Base-by-base conservation (phyloP, 2,888 invertebrate species). In the Cerastis leucographa region DNA sequence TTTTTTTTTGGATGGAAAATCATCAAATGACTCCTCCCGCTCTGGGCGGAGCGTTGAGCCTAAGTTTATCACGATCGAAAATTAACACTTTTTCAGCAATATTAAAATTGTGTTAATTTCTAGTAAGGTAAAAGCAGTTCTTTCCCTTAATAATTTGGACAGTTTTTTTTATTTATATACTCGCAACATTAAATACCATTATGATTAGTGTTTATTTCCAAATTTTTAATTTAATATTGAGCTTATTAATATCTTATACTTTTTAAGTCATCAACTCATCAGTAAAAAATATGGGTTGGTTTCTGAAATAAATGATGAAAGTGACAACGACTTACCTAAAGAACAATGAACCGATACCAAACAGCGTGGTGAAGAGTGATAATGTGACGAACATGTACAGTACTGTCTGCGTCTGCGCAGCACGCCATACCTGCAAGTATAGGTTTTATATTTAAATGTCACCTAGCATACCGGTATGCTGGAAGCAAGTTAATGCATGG, bases 371-470 rank as follows among this genome's bases (percentile, higher is more conserved):
- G 82, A 98, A 96, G 68, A 98, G 96, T 0, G 98, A 97, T 70
- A 98, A 89, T 79, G 98, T 98, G 5, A 97, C 97, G 84, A 98
- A 94, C 89, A 97, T 97, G 84, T 98, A 96, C 86, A 98, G 97
- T 74, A 98, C 97, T 0, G 98, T 98, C 90, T 98, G 97, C 0
- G 98, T 98, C 90, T 98, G 98, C 22, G 98, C 97, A 3, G 98
- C 98, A 49, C 96, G 95, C 96, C 96, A 96, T 77, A 96, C 94
- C 96, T 96, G 61, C 9, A 61, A 61, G 11, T 11, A 25, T 14
- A 25, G 1, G 1, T 35, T 40, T 1, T 0, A 40, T 44, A 70
- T 42, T 56, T 46, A 9, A 40, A 72, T 51, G 29, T 51, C 69
- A 68, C 22, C 6, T 14, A 19, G 7, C 17, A 56, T 56, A 56